Percentiles rank a stretch among this genome's conserved stretches.
phyloP scores from a whole-genome alignment of 35 echinoderm and acorn worm genomes.

The Ophioderma brevispina region DNA sequence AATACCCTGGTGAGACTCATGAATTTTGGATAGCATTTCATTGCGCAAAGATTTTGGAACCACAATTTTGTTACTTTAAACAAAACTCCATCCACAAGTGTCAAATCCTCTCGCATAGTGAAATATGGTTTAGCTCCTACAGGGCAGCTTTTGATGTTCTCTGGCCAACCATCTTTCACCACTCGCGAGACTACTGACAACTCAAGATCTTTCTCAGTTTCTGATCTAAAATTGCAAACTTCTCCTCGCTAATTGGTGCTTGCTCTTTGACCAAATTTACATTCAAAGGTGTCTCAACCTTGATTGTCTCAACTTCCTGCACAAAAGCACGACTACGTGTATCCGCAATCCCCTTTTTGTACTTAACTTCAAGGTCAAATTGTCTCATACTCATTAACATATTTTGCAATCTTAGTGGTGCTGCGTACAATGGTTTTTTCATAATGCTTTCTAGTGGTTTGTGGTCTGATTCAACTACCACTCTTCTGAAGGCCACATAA shows the following conservation, averaged over 20 bases:
- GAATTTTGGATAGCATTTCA: not conserved
- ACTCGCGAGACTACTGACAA: not conserved
- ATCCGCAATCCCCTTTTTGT: not conserved
- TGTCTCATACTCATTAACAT: not conserved
- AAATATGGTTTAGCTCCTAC: not conserved
- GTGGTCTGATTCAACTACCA: not conserved
- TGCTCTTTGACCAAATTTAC: not conserved
- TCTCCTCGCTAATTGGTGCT: not conserved
- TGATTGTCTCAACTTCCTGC: not conserved
- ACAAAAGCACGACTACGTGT: not conserved
- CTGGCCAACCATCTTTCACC: not conserved
- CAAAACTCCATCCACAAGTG: not conserved
- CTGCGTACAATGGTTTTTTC: not conserved
- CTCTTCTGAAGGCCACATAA: conserved; percentile 59
- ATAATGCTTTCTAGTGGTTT: not conserved
- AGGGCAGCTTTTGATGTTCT: not conserved
- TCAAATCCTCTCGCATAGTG: not conserved
- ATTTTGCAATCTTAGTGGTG: not conserved
- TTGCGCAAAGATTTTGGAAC: not conserved
- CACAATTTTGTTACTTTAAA: not conserved
- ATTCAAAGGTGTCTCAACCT: not conserved
- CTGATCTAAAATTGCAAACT: not conserved
- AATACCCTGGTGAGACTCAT: not conserved
- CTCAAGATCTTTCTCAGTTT: not conserved
- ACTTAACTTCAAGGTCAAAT: not conserved